phyloP scores from a whole-genome alignment of 2,888 invertebrate species.

The Papilio protenor region DNA sequence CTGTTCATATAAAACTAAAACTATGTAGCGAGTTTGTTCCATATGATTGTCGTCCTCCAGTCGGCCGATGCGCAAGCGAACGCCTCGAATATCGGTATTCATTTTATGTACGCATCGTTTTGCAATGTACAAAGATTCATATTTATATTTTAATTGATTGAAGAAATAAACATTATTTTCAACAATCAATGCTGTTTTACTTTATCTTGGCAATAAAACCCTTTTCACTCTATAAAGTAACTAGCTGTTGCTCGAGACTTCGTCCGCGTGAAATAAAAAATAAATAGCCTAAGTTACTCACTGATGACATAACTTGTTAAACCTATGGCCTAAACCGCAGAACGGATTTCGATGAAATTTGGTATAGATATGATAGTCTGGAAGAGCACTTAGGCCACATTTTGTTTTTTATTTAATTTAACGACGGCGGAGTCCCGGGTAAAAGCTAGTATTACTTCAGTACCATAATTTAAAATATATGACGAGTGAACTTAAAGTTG shows the following conservation, averaged over 20 bases:
- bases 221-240: not conserved
- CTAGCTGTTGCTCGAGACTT: too few species aligned
- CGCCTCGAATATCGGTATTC: constrained; percentile 62
- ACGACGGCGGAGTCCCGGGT: too few species aligned
- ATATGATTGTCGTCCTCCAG: constrained; percentile 47
- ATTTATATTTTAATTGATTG: constrained; percentile 83
- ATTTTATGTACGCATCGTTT: constrained; percentile 71
- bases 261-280: too few species aligned
- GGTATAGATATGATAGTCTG: too few species aligned
- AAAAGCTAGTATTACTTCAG: too few species aligned
- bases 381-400: not conserved
- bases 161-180: constrained; percentile 83
- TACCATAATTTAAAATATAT: not conserved
- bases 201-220: constrained; percentile 8
- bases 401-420: too few species aligned
- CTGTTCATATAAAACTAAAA: too few species aligned
- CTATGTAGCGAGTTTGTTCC: not conserved
- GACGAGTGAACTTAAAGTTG: not conserved
- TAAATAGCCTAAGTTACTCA: too few species aligned
- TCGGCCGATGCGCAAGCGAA: constrained; percentile 62
- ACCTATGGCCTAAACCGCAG: too few species aligned
- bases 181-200: constrained; percentile 52
- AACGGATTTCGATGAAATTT: too few species aligned
- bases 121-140: constrained; percentile 83
- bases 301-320: too few species aligned